Base-by-base conservation (phyloP, 2,888 invertebrate species). In the Dorcus parallelipipedus region DNA sequence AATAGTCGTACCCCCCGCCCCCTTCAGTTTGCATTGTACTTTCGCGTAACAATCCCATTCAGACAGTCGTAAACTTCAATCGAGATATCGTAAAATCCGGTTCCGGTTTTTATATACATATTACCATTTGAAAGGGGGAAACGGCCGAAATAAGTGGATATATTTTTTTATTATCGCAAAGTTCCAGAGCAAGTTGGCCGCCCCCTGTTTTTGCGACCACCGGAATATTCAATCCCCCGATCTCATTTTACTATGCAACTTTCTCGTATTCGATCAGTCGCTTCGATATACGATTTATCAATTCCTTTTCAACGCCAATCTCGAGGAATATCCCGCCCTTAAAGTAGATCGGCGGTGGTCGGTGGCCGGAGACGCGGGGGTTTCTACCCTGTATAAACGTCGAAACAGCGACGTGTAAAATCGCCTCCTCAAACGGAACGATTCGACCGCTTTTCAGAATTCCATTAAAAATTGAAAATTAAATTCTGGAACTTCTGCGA, bases 241-340 rank as follows among this genome's bases (percentile, higher is more conserved):
- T 54, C 60, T 61, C 52, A 58, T 60, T 60, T 60, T 49, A 47
- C 48, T 60, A 60, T 60, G 58, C 58, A 58, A 54, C 57, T 54
- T 60, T 60, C 54, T 51, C 55, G 58, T 56, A 55, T 61, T 58
- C 56, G 52, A 55, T 55, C 58, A 59, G 59, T 59, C 42, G 8
- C 42, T 42, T 42, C 42, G 42, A 52, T 52, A 52, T 33, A 43
- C 23, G 41, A 52, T 52, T 52, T 52, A 52, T 52, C 43, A 52
- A 52, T 52, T 52, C 42, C 52, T 43, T 43, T 52, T 52, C 52
- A 52, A 14, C 52, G 5, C 42, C 42, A 42, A 42, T 42, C 42
- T 42, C 42, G 42, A 17, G 14, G 14, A 42, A 42, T 42, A 42
- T 42, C 42, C 42, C 10, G 14, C 42, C 14, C 14, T 17, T 42